Conservation (phyloP, 1,140 invertebrate genomes). For the Neodiprion virginianus region DNA sequence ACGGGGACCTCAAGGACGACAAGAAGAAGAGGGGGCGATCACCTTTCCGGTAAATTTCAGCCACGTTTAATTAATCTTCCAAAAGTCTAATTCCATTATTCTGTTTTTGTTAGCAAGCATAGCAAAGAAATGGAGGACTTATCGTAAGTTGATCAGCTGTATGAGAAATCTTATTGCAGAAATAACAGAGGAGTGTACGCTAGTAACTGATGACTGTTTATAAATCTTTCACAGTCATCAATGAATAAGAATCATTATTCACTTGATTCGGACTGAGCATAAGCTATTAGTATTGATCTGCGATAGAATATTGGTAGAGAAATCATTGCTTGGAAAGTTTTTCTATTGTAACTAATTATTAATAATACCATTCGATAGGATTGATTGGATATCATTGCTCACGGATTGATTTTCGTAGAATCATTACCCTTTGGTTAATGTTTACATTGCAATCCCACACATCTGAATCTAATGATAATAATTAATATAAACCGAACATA, state of each 20-base stretch:
- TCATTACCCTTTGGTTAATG: too few species aligned
- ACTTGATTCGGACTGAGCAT: too few species aligned
- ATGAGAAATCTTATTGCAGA: background rate
- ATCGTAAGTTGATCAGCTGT: constrained; percentile 44
- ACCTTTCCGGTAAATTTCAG: constrained; percentile 79
- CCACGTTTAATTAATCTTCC: constrained; percentile 10
- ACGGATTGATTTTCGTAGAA: too few species aligned
- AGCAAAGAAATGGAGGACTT: constrained; percentile 54
- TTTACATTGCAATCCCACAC: too few species aligned
- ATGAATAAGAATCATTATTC: too few species aligned
- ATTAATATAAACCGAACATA: too few species aligned
- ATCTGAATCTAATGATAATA: too few species aligned
- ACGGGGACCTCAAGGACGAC: constrained; percentile 69
- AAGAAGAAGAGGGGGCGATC: constrained; percentile 88
- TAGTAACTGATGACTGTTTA: background rate
- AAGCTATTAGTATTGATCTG: too few species aligned
- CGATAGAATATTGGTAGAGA: too few species aligned
- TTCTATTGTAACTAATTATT: constrained; percentile 17
- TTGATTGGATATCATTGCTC: too few species aligned
- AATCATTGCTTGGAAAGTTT: too few species aligned
- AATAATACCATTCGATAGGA: background rate
- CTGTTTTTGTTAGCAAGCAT: constrained; percentile 50
- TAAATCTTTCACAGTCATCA: too few species aligned
- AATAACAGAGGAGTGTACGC: background rate
- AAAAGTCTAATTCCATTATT: constrained; percentile 32